Percentiles rank a stretch among this genome's conserved stretches.
Evolutionary conservation across 2,797 vertebrate genomes (phyloP).

Genomic region (Myotis vivesi): DNA sequence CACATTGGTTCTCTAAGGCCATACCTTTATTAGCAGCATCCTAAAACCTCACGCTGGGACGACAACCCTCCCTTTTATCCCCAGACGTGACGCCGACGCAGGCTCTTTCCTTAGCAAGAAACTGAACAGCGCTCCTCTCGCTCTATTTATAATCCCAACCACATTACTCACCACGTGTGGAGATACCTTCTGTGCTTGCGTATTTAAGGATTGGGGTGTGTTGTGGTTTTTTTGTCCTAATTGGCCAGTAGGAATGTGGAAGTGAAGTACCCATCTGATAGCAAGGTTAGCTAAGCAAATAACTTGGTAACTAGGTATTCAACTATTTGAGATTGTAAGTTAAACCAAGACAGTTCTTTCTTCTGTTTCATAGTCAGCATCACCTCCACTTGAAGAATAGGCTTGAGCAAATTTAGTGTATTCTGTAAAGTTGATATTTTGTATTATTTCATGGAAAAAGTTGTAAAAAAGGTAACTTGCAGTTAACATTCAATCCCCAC

Average conservation of each 20-base stretch:
- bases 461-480: neutral
- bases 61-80: neutral
- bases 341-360: neutral
- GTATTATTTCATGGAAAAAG: neutral
- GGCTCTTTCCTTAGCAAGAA: slow-evolving; percentile 12
- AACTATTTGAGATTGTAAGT: neutral
- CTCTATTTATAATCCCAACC: neutral
- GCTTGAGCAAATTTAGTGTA: neutral
- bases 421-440: neutral
- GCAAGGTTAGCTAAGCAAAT: neutral
- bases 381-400: neutral
- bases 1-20: neutral
- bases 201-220: neutral
- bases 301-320: neutral
- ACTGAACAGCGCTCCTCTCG: neutral
- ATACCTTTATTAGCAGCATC: neutral
- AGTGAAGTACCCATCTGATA: neutral
- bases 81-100: neutral
- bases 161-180: neutral
- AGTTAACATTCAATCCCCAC: neutral
- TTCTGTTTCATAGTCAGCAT: neutral
- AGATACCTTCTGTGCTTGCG: neutral
- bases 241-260: neutral
- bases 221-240: neutral
- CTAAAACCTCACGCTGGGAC: neutral